Evolutionary conservation across 2,113 vertebrate genomes (phyloP), one percentile per base, ranked within the genome.

Genomic region (Vimba vimba): DNA sequence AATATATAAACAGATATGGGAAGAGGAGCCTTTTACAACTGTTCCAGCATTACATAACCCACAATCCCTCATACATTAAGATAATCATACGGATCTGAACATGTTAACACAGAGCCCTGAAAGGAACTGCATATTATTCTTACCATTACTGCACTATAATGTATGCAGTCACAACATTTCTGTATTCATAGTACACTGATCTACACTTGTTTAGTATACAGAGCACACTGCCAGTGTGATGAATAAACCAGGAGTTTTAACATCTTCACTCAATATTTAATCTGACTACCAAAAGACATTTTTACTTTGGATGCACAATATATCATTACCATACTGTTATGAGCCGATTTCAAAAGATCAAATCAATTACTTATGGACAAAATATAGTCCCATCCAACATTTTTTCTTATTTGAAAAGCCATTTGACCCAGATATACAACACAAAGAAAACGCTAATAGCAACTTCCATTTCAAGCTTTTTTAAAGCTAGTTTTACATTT

Each of bases 1-100:
- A 36, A 66, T 79, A 3, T 74, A 60, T 76, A 8, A 19, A 59
- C 36, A 45, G 73, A 74, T 79, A 87, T 79, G 79, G 74, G 36
- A 45, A 79, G 69, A 33, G 2, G 17, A 21, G 4, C 1, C 9
- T 59, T 78, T 47, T 45, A n/a, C 39, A 81, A 12, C 5, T 30
- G 43, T 19, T 39, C 36, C 57, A 77, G 36, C 36, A 77, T 30
- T 69, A 15, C 39, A 57, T 21, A 80, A 75, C 55, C 47, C 73
- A 50, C 8, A 52, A 19, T 9, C 10, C 43, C 21, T 33, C n/a
- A 64, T 9, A 77, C 19, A 23, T 1, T 13, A n/a, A 33, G 52
- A 27, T 3, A n/a, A 33, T 39, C 25, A 12, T 1, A n/a, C 0
- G 0, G 15, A 52, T n/a, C 21, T 73, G 21, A 73, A 74, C 2